Evolutionary conservation across 2,113 vertebrate genomes (phyloP).

Genomic region (Pluvialis apricaria): DNA sequence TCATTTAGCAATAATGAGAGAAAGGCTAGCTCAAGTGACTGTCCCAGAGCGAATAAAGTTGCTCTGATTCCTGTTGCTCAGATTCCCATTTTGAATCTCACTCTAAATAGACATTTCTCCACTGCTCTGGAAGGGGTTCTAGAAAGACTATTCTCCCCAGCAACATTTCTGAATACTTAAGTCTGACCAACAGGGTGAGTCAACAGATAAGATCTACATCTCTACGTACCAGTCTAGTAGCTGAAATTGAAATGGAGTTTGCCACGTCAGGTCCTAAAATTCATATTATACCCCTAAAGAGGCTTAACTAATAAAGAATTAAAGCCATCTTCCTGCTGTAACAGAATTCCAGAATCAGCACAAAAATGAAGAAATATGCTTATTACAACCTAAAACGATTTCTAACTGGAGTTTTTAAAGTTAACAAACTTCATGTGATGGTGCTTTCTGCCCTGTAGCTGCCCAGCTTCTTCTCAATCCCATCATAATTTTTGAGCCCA

Average conservation of each 20-base stretch:
- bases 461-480: neutral
- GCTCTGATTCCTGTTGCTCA: neutral
- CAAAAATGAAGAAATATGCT: neutral
- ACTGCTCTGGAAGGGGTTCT: neutral
- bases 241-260: neutral
- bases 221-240: neutral
- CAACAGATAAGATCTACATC: neutral
- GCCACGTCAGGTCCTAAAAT: neutral
- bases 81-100: neutral
- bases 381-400: neutral
- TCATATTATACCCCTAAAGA: neutral
- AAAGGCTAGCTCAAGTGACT: neutral
- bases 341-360: neutral
- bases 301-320: neutral
- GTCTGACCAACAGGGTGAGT: neutral
- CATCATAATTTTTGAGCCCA: neutral
- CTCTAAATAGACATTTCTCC: neutral
- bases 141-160: neutral
- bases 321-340: accelerated
- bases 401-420: neutral
- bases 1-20: neutral
- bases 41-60: neutral
- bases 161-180: neutral
- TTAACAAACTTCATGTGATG: neutral
- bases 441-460: neutral